phyloP scores from a whole-genome alignment of 2,113 vertebrate genomes.

The Gadus chalcogrammus region DNA sequence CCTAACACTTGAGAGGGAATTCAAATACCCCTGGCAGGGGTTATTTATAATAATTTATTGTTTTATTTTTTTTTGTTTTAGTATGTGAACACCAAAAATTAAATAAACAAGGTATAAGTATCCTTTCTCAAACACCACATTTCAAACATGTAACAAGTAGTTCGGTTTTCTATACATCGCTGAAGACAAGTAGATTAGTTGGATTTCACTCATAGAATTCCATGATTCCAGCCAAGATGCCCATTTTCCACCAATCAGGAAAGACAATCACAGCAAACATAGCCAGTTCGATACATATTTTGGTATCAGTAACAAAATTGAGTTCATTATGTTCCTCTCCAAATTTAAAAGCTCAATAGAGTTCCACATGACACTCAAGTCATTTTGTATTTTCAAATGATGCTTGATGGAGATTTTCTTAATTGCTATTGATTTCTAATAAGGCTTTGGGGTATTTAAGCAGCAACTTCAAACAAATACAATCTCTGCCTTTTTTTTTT shows the following conservation, averaged over 20 bases:
- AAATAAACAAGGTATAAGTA: constrained; percentile 46
- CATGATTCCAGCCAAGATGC: constrained; percentile 27
- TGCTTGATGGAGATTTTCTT: constrained; percentile 41
- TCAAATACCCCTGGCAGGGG: constrained; percentile 44
- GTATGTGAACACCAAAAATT: constrained; percentile 51
- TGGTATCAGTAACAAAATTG: constrained; percentile 49
- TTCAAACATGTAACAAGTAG: constrained; percentile 71
- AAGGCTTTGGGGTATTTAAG: constrained; percentile 79
- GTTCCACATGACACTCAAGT: constrained; percentile 23
- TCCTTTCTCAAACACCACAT: constrained; percentile 72
- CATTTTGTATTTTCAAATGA: constrained; percentile 30
- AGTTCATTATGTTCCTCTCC: constrained; percentile 28
- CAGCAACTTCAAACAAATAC: constrained; percentile 76
- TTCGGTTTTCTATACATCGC: constrained; percentile 70
- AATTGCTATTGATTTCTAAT: constrained; percentile 60
- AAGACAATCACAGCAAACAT: constrained; percentile 60
- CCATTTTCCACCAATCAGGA: constrained; percentile 39
- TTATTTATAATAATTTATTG: constrained; percentile 48
- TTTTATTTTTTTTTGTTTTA: constrained; percentile 38
- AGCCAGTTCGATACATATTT: constrained; percentile 54
- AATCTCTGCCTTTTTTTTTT: constrained; percentile 69
- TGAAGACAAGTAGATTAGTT: constrained; percentile 54
- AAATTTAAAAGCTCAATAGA: background rate
- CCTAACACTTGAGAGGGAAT: constrained; percentile 57
- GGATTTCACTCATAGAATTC: constrained; percentile 8